These are phyloP conservation scores for Propithecus coquereli DNA, from an alignment of 2,113 vertebrate genomes.

Conservation along the genomic window DNA sequence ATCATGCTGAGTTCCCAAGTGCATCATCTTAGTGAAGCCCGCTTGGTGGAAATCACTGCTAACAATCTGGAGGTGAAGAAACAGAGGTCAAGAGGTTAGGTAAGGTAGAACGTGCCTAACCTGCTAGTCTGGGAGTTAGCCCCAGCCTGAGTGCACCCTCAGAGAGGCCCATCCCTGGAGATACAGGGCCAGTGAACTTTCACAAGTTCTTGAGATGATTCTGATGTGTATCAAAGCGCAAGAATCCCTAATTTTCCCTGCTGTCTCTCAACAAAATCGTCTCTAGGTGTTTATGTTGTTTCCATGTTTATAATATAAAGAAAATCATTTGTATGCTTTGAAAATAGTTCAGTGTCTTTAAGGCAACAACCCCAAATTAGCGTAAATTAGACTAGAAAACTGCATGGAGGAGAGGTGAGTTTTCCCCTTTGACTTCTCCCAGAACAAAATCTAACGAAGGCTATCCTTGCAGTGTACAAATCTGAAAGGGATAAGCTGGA, in stretches of 20 bases:
- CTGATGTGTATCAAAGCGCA: not conserved
- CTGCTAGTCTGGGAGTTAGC: not conserved
- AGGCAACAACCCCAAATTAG: not conserved
- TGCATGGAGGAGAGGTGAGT: fast-evolving
- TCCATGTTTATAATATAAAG: not conserved
- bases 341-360: conserved; percentile 12
- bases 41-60: not conserved
- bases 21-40: not conserved
- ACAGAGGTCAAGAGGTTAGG: not conserved
- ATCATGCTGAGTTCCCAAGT: not conserved
- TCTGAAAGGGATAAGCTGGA: not conserved
- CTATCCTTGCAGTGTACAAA: not conserved
- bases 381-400: not conserved
- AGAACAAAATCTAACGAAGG: not conserved
- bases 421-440: not conserved
- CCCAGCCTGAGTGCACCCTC: not conserved
- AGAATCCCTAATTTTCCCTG: not conserved
- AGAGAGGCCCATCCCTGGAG: not conserved
- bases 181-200: not conserved
- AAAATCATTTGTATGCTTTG: conserved; percentile 8
- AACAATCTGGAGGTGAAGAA: not conserved
- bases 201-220: not conserved
- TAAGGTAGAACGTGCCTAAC: not conserved
- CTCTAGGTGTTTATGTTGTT: conserved; percentile 16
- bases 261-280: conserved; percentile 25